phyloP scores from a whole-genome alignment of 1,140 invertebrate species.

The Ceratina calcarata region DNA sequence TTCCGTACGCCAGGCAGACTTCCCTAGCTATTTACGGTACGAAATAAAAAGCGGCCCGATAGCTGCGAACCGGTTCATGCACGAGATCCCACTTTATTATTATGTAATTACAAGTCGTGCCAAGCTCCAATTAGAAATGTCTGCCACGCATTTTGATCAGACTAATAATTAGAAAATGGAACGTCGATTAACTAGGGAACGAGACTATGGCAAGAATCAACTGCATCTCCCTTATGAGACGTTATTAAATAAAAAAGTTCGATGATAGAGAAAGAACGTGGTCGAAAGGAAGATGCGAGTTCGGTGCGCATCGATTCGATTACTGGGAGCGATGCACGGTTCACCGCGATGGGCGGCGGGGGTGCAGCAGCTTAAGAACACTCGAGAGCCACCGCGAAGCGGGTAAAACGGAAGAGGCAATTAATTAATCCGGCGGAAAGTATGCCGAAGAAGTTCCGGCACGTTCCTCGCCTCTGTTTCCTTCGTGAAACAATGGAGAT shows the following conservation, averaged over 20 bases:
- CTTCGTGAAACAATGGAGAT: conserved; percentile 62
- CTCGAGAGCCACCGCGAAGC: conserved; percentile 13
- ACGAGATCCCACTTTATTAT: too few relatives aligned
- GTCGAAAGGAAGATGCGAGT: not conserved
- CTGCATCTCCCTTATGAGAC: too few relatives aligned
- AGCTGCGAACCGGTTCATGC: too few relatives aligned
- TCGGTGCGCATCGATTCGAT: conserved; percentile 10
- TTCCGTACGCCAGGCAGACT: conserved; percentile 49
- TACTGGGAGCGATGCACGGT: not conserved
- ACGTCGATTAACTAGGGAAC: too few relatives aligned
- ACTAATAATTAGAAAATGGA: too few relatives aligned
- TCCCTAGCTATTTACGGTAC: conserved; percentile 65
- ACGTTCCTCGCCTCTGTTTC: conserved; percentile 51
- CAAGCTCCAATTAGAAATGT: too few relatives aligned
- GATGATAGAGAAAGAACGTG: too few relatives aligned
- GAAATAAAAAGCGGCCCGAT: conserved; percentile 30
- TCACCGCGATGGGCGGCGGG: too few relatives aligned
- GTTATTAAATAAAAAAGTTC: too few relatives aligned
- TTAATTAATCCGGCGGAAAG: conserved; percentile 63
- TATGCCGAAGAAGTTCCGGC: conserved; percentile 62
- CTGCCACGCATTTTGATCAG: too few relatives aligned
- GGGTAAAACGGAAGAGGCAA: conserved; percentile 48
- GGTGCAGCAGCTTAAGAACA: not conserved
- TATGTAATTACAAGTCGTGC: too few relatives aligned
- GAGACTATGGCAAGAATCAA: too few relatives aligned